A percentile compares a stretch with the other conserved stretches of the same genome.
Evolutionary conservation across 2,113 vertebrate species (phyloP).

Genomic region (Dinomys branickii): DNA sequence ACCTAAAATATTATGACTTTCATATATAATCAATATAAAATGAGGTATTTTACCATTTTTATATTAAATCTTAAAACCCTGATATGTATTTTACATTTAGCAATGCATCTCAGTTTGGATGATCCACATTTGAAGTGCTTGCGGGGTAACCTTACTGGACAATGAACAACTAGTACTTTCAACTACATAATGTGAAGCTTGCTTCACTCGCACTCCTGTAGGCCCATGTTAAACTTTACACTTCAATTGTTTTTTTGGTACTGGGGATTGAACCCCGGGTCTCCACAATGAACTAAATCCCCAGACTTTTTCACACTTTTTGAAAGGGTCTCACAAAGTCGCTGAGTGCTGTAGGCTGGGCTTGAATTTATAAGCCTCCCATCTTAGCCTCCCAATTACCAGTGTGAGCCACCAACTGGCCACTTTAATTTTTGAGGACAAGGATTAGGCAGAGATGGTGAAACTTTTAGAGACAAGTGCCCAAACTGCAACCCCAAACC

Average conservation of each 20-base stretch:
- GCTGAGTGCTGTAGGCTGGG: not conserved
- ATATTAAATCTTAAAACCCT: conserved; percentile 30
- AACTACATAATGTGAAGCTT: conserved; percentile 35
- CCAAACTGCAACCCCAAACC: not conserved
- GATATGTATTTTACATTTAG: not conserved
- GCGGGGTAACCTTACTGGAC: not conserved
- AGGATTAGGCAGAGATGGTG: not conserved
- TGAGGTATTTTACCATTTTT: not conserved
- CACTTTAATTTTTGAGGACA: not conserved
- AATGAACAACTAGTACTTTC: not conserved
- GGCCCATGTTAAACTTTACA: not conserved
- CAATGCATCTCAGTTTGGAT: not conserved
- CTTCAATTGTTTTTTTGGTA: not conserved
- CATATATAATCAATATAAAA: conserved; percentile 28
- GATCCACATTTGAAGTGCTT: not conserved
- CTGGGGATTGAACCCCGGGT: not conserved
- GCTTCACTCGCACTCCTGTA: not conserved
- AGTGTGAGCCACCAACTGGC: not conserved
- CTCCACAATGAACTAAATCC: not conserved
- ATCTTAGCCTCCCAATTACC: not conserved
- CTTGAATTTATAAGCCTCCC: not conserved
- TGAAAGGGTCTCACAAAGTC: not conserved
- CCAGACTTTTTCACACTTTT: not conserved
- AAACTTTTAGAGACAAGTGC: not conserved
- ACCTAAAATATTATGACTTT: not conserved